Percentiles rank a stretch among this genome's conserved stretches.
phyloP scores from a whole-genome alignment of 2,797 vertebrate genomes.

The Esox lucius region DNA sequence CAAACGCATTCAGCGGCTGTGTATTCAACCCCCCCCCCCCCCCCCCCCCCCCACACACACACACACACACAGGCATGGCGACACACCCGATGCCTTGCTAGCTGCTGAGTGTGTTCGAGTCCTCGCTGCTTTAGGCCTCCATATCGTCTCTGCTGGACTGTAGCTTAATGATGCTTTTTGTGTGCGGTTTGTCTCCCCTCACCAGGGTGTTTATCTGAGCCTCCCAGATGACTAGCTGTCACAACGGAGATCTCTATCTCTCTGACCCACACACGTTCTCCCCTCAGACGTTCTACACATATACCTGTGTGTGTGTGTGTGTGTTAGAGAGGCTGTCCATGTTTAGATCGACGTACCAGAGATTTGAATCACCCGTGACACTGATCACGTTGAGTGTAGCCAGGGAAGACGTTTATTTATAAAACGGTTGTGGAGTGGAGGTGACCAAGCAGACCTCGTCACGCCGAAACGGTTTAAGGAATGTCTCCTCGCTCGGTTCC shows the following conservation, averaged over 20 bases:
- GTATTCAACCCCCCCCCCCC: constrained; percentile 30
- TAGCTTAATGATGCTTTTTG: constrained; percentile 54
- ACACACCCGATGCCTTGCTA: constrained; percentile 37
- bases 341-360: constrained; percentile 38
- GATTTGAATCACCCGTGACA: constrained; percentile 60
- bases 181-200: constrained; percentile 63
- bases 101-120: constrained; percentile 57
- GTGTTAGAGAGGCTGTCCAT: constrained; percentile 9
- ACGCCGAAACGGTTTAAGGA: constrained; percentile 1
- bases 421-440: constrained; percentile 7
- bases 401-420: constrained; percentile 49
- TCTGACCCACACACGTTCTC: constrained; percentile 53
- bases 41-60: constrained; percentile 4
- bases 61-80: constrained; percentile 34
- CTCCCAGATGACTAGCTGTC: constrained; percentile 77
- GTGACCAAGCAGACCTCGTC: constrained; percentile 15
- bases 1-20: constrained; percentile 64
- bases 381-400: constrained; percentile 63
- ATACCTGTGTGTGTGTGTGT: constrained; percentile 12
- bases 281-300: constrained; percentile 38
- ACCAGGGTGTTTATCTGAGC: constrained; percentile 70
- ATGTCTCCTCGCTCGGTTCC: background rate
- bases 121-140: constrained; percentile 48
- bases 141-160: constrained; percentile 47
- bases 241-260: constrained; percentile 73